Evolutionary conservation across 2,888 invertebrate species (phyloP).

Genomic region (Kryphioiulus occultus): DNA sequence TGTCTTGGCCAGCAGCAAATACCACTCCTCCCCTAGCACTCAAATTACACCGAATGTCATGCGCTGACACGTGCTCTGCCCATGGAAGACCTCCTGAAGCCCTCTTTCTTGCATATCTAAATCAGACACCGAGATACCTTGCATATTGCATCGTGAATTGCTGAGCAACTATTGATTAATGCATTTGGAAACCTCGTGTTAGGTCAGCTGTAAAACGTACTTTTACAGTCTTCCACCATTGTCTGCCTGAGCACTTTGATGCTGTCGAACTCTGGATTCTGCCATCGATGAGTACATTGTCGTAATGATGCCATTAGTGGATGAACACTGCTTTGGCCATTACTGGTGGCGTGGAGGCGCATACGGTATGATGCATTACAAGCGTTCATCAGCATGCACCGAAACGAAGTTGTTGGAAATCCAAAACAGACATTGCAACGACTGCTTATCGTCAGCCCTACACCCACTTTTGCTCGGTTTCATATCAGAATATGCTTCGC

Average conservation of each 20-base stretch:
- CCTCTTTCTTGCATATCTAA: neutral
- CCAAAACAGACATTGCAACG: too few species aligned
- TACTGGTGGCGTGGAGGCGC: neutral
- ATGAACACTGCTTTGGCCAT: neutral
- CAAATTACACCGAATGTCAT: neutral
- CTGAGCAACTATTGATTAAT: neutral
- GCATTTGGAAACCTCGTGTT: neutral
- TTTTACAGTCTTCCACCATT: neutral
- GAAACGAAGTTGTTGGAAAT: neutral
- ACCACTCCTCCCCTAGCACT: neutral
- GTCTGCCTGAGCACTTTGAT: neutral
- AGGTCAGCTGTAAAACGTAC: slow-evolving; percentile 24
- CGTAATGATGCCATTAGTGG: slow-evolving; percentile 27
- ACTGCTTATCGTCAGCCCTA: too few species aligned
- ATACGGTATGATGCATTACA: neutral
- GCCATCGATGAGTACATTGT: neutral
- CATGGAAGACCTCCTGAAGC: neutral
- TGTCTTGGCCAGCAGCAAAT: neutral
- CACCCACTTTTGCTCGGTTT: too few species aligned
- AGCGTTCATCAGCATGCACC: neutral
- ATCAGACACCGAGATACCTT: neutral
- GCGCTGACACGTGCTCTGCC: neutral
- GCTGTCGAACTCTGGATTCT: neutral
- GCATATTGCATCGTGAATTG: neutral
- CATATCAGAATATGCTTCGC: too few species aligned